Percentiles rank a stretch among this genome's conserved stretches.
phyloP scores from a whole-genome alignment of 2,888 invertebrate species.

The Cancer borealis region DNA sequence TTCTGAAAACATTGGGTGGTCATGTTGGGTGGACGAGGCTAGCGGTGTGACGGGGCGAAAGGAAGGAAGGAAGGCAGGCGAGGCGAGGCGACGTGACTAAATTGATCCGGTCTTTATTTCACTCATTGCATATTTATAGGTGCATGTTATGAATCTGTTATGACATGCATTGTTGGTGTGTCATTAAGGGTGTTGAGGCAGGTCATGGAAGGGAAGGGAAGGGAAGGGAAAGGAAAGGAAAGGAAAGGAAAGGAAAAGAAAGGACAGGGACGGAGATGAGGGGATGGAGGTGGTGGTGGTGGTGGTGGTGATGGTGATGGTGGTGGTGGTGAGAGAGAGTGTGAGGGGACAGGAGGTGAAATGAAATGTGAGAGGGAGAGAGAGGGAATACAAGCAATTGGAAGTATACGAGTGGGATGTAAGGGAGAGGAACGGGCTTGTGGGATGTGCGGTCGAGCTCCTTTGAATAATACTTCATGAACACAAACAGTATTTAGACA shows the following conservation, averaged over 20 bases:
- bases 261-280: not conserved
- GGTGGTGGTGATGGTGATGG: not conserved
- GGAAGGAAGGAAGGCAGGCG: not conserved
- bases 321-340: not conserved
- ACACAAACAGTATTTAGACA: no score
- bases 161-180: not conserved
- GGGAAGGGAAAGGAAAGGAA: not conserved
- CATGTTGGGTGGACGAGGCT: not conserved
- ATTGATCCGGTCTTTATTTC: not conserved
- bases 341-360: not conserved
- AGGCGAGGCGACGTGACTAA: not conserved
- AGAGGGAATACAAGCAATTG: not conserved
- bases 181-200: not conserved
- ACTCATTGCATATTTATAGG: conserved; percentile 11
- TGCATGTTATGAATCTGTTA: not conserved
- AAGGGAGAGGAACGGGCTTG: no score
- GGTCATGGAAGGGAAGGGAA: not conserved
- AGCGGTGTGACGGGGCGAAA: not conserved
- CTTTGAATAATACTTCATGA: no score
- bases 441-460: no score
- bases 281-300: not conserved
- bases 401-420: no score
- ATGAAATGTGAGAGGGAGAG: not conserved
- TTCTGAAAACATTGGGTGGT: not conserved
- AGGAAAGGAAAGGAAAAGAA: not conserved